Evolutionary conservation across 2,113 vertebrate species (phyloP), one percentile per base, ranked within the genome.

Genomic region (Merops nubicus): DNA sequence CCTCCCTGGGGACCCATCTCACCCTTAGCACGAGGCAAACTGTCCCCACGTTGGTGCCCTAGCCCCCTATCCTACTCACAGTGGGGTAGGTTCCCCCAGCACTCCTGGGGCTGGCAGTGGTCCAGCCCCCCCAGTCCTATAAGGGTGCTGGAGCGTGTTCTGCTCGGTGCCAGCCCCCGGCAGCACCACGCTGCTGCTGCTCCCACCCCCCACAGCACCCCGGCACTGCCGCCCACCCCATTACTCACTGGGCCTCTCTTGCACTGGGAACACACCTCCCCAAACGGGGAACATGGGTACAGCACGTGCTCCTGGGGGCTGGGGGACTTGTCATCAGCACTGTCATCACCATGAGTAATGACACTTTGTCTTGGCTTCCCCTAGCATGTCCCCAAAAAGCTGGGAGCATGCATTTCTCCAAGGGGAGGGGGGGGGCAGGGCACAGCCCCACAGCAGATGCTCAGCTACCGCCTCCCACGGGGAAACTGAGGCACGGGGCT

Each of bases 191-290:
- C 48, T 89, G 63, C 42, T n/a, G n/a, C 54, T 22, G 18, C 40
- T 43, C 47, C 82, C n/a, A 0, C 57, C 40, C 77, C 67, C 85
- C 43, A 0, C 51, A 3, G 70, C 60, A 28, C 53, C 89, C 94
- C 45, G 1, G 85, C 85, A 54, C 85, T 42, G 78, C 91, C 95
- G 13, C 97, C 96, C 90, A 95, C 96, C 83, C 90, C 92, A 76
- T 97, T 96, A 96, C 93, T 94, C 95, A 88, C 47, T 88, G 91
- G 97, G 93, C 36, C 91, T 69, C 87, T 65, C 63, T 91, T 94
- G 90, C 82, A 91, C 72, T 21, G 86, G 88, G 95, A 95, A 94
- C 88, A 22, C 79, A 92, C 93, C 92, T 76, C 93, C 93, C 95
- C 22, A 4, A 4, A 7, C 21, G 11, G 76, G 91, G 83, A 90